Evolutionary conservation across 1,140 invertebrate genomes (phyloP).

Genomic region (Heliothis virescens): DNA sequence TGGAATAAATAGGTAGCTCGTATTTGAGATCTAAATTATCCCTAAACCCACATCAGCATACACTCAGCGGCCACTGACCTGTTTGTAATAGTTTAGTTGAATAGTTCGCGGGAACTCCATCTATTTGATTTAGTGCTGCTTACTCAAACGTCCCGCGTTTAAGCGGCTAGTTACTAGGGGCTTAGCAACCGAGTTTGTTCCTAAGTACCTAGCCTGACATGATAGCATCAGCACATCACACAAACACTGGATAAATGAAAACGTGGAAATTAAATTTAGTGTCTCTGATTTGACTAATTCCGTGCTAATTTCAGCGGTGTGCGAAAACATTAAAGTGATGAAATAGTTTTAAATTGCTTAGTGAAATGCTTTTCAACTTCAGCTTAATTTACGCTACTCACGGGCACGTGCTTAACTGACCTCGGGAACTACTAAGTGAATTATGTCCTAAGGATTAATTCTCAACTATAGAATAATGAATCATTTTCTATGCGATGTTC

Average conservation of each 20-base stretch:
- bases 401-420: not conserved
- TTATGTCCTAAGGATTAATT: conserved; percentile 13
- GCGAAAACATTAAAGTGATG: conserved; percentile 29
- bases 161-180: conserved; percentile 3
- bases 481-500: not conserved
- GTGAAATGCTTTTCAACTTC: conserved; percentile 32
- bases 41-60: conserved; percentile 1
- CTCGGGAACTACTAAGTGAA: not conserved
- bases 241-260: conserved; percentile 11
- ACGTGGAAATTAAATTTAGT: conserved; percentile 12
- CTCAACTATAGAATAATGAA: conserved; percentile 1
- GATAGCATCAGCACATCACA: conserved; percentile 14
- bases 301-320: conserved; percentile 7
- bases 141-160: conserved; percentile 13
- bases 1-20: not conserved
- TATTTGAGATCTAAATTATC: conserved; percentile 8
- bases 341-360: conserved; percentile 29
- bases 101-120: conserved; percentile 24
- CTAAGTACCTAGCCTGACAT: conserved; percentile 1
- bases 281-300: conserved; percentile 23
- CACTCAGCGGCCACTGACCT: conserved; percentile 23
- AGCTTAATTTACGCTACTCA: conserved; percentile 21
- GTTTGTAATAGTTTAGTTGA: conserved; percentile 11
- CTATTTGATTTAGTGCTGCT: conserved; percentile 19
- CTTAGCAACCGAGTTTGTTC: conserved; percentile 4